Conservation (phyloP, 2,113 vertebrate species). For the Cebidichthys violaceus region DNA sequence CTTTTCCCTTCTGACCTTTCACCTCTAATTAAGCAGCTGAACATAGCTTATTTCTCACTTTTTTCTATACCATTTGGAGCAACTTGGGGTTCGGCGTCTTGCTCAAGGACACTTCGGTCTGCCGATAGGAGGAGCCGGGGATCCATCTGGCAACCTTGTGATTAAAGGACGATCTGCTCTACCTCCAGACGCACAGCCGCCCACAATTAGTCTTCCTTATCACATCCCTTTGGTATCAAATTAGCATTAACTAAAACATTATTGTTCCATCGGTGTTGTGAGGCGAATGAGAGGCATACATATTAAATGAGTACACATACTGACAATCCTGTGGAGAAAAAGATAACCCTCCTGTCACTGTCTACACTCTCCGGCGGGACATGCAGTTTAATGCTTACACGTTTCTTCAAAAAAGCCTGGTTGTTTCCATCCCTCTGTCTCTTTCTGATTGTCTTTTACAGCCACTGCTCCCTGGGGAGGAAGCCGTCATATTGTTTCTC, state of each 20-base stretch:
- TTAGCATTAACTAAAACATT: conserved; percentile 27
- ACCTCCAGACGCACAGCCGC: neutral
- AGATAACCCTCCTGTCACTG: neutral
- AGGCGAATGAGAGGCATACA: conserved; percentile 34
- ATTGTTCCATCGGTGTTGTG: conserved; percentile 6
- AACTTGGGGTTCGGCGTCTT: neutral
- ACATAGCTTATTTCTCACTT: neutral
- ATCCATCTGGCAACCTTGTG: neutral
- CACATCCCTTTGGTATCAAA: conserved; percentile 26
- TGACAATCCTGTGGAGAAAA: conserved; percentile 37
- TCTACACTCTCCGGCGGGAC: conserved; percentile 44
- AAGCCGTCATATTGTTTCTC: conserved; percentile 74
- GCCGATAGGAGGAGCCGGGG: neutral
- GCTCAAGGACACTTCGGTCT: neutral
- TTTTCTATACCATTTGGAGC: neutral
- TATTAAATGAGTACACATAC: conserved; percentile 44
- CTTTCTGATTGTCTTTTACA: conserved; percentile 76
- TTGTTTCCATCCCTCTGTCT: conserved; percentile 66
- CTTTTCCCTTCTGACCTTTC: conserved; percentile 35
- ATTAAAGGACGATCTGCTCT: neutral
- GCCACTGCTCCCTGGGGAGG: conserved; percentile 65
- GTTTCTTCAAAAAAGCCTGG: conserved; percentile 51
- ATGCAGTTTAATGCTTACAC: conserved; percentile 63
- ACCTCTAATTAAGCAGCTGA: conserved; percentile 17
- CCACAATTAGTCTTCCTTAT: neutral